These are phyloP conservation scores for Corvus cornix DNA, from an alignment of 2,113 vertebrate genomes.

Conservation along the genomic window DNA sequence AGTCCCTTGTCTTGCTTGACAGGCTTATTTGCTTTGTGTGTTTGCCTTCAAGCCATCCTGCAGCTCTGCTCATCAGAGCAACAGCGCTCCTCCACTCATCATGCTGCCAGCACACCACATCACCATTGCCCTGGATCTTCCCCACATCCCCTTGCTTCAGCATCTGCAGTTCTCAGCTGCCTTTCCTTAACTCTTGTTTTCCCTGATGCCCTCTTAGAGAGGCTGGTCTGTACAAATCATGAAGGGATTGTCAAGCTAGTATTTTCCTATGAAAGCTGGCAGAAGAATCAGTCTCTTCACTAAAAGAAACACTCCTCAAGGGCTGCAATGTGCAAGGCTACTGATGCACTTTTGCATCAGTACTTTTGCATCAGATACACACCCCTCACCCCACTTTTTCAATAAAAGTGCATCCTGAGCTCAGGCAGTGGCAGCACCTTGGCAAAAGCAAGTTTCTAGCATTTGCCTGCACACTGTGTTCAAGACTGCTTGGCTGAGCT, in stretches of 20 bases:
- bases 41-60: background rate
- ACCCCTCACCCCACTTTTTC: background rate
- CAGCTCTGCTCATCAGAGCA: background rate
- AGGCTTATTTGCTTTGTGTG: background rate
- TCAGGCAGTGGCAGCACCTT: background rate
- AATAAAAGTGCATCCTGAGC: background rate
- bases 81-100: fast-evolving
- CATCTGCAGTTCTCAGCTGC: background rate
- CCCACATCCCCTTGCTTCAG: background rate
- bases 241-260: background rate
- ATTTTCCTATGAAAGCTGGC: background rate
- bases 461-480: background rate
- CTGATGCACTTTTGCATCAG: background rate
- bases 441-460: background rate
- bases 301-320: background rate
- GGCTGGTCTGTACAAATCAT: too few species aligned
- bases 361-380: background rate
- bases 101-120: background rate
- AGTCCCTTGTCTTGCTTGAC: background rate
- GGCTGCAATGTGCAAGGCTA: fast-evolving
- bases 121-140: background rate
- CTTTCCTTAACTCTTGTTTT: background rate
- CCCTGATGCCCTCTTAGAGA: background rate
- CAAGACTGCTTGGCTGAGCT: background rate
- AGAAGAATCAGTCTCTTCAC: background rate